These are phyloP conservation scores for Mesorhabditis sp. DNA, from an alignment of 2,888 invertebrate species.

Conservation along the genomic window DNA sequence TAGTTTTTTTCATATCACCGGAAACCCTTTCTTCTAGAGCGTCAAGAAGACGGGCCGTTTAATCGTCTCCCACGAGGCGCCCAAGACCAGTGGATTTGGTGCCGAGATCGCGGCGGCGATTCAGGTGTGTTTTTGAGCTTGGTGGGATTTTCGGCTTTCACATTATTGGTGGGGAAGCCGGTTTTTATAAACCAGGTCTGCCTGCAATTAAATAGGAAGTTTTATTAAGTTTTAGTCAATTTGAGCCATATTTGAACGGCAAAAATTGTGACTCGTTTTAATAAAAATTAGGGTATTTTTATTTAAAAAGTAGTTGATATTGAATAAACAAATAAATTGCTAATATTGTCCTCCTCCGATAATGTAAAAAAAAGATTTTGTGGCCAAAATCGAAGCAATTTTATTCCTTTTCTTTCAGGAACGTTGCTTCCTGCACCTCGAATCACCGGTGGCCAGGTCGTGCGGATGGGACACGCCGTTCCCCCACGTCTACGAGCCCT, in stretches of 20 bases:
- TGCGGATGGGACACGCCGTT: constrained; percentile 97
- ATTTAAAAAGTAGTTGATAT: too few species aligned
- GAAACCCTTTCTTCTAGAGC: constrained; percentile 70
- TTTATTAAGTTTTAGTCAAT: too few species aligned
- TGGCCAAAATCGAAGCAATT: not conserved
- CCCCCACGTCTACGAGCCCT: constrained; percentile 89
- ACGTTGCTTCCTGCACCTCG: constrained; percentile 87
- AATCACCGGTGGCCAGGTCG: constrained; percentile 83
- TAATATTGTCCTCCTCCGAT: too few species aligned
- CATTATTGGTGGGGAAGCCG: too few species aligned
- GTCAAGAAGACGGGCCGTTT: constrained; percentile 88
- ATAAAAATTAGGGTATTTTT: too few species aligned
- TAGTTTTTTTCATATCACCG: not conserved
- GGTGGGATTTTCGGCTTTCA: too few species aligned
- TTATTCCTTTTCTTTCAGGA: constrained; percentile 66
- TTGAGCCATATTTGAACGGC: too few species aligned
- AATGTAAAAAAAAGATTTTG: too few species aligned
- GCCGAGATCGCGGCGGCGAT: constrained; percentile 89
- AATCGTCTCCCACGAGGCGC: constrained; percentile 90
- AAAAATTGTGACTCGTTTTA: too few species aligned
- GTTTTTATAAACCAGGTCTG: too few species aligned
- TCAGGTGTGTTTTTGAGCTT: constrained; percentile 74
- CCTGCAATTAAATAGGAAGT: too few species aligned
- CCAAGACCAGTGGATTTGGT: constrained; percentile 88
- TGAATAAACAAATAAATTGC: too few species aligned